Conservation (phyloP, 1,140 invertebrate genomes). For the Zophobas atratus region DNA sequence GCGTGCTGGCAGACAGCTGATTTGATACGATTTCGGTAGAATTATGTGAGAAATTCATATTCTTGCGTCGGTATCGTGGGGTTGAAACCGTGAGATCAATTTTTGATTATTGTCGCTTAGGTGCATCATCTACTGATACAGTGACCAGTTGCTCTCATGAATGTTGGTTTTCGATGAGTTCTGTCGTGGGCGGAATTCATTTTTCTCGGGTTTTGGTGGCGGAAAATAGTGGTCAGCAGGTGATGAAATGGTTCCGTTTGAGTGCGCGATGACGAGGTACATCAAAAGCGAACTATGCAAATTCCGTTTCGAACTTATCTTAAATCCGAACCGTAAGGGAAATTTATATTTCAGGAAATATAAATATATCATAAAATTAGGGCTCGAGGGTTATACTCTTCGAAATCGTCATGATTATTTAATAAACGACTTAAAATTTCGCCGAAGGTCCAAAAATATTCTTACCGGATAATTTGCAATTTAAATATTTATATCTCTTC, state of each 20-base stretch:
- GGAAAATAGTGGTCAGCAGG: background rate
- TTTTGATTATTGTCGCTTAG: conserved; percentile 26
- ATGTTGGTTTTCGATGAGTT: conserved; percentile 21
- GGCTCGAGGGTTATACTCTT: background rate
- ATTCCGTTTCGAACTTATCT: background rate
- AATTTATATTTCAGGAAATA: background rate
- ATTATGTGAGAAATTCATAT: conserved; percentile 24
- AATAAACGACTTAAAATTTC: background rate
- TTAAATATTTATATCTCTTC: background rate
- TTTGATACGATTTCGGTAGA: conserved; percentile 34
- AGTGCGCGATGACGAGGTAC: background rate
- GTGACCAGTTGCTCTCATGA: conserved; percentile 25
- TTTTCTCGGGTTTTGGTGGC: conserved; percentile 13
- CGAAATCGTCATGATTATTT: conserved; percentile 1
- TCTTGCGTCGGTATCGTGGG: background rate
- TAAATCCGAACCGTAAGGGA: background rate
- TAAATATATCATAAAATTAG: background rate
- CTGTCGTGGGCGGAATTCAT: conserved; percentile 12
- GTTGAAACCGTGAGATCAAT: conserved; percentile 21
- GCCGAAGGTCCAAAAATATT: background rate
- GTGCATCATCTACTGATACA: conserved; percentile 21
- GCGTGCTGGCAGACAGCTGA: conserved; percentile 18
- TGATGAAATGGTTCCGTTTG: background rate
- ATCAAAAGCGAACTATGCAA: background rate
- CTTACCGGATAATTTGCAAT: background rate